phyloP scores from a whole-genome alignment of 2,888 invertebrate genomes.

The Sialis fuliginosa region DNA sequence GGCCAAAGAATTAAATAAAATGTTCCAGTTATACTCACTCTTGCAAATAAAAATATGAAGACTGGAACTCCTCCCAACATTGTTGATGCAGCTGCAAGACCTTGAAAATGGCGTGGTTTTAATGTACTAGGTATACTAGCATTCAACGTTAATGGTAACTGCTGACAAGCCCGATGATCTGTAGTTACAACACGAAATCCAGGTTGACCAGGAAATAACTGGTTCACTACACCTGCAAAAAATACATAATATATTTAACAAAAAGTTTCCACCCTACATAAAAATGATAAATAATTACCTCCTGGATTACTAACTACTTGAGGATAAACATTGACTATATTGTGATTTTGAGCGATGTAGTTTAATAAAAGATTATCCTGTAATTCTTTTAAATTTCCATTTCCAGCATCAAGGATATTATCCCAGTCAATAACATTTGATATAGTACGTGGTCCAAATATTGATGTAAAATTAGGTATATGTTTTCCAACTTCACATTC shows the following conservation, averaged over 20 bases:
- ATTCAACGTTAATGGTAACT: slow-evolving; percentile 6
- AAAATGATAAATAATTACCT: slow-evolving; percentile 22
- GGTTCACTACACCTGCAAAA: slow-evolving; percentile 20
- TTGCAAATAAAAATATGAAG: slow-evolving; percentile 47
- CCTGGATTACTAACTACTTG: slow-evolving; percentile 24
- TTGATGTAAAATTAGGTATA: slow-evolving; percentile 27
- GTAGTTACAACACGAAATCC: slow-evolving; percentile 26
- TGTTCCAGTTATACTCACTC: slow-evolving; percentile 25
- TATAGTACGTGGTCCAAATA: slow-evolving; percentile 28
- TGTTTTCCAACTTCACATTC: slow-evolving; percentile 30
- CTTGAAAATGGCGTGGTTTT: slow-evolving; percentile 29
- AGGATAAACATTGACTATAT: slow-evolving; percentile 29
- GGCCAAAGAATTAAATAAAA: background rate
- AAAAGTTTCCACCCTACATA: slow-evolving; percentile 12
- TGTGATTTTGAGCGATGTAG: slow-evolving; percentile 44
- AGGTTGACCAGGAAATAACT: slow-evolving; percentile 24
- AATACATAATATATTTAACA: background rate
- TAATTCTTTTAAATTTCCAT: slow-evolving; percentile 31
- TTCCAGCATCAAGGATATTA: slow-evolving; percentile 34
- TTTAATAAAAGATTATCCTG: slow-evolving; percentile 40
- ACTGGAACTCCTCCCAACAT: slow-evolving; percentile 44
- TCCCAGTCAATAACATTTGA: slow-evolving; percentile 41
- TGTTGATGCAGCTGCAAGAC: slow-evolving; percentile 34
- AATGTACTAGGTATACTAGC: slow-evolving; percentile 21
- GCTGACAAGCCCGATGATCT: slow-evolving; percentile 18